Percentiles rank a stretch among this genome's conserved stretches.
Evolutionary conservation across 2,797 vertebrate species (phyloP).

Genomic region (Heteromormyrus szaboi): DNA sequence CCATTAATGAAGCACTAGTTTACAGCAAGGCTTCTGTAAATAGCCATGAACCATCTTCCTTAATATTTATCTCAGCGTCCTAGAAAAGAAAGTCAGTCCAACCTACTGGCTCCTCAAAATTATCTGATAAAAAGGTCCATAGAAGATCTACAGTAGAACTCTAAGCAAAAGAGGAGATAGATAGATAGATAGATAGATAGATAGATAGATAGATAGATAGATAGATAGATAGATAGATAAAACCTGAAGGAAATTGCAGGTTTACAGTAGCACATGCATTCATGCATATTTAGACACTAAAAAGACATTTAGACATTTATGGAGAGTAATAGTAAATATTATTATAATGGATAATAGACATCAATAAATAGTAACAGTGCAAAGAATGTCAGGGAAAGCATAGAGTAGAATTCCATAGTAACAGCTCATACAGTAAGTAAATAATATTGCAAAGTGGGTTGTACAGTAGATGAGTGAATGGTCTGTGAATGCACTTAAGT

Average conservation of each 20-base stretch:
- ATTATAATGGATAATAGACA: not conserved
- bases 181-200: not conserved
- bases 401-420: not conserved
- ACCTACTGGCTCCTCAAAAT: not conserved
- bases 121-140: not conserved
- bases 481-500: not conserved
- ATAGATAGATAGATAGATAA: no score
- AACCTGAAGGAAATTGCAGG: not conserved
- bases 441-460: not conserved
- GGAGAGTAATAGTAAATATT: not conserved
- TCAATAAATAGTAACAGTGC: not conserved
- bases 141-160: not conserved
- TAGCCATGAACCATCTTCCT: not conserved
- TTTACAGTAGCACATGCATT: not conserved
- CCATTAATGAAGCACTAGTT: not conserved
- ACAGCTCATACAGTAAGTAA: not conserved
- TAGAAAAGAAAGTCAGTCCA: not conserved
- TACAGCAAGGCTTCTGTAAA: not conserved
- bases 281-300: not conserved
- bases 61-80: not conserved
- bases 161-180: not conserved
- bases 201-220: not conserved
- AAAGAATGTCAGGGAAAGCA: not conserved
- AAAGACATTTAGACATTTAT: not conserved
- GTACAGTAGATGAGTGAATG: not conserved